Evolutionary conservation across 2,797 vertebrate genomes (phyloP).

Genomic region (Spinus olivaceus): DNA sequence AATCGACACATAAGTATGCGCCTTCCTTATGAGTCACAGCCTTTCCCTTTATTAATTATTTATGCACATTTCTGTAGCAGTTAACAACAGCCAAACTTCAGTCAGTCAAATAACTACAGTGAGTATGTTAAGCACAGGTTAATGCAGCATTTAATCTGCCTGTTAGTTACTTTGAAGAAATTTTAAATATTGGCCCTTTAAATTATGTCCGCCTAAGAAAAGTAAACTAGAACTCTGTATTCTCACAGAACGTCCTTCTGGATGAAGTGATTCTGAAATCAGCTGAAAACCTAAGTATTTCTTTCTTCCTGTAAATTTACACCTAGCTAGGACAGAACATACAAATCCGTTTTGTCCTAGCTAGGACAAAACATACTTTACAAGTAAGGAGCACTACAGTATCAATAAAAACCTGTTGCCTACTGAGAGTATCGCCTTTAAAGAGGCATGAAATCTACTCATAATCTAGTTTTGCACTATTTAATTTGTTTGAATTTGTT

Average conservation of each 20-base stretch:
- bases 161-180: neutral
- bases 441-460: neutral
- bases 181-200: neutral
- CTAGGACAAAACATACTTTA: neutral
- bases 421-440: neutral
- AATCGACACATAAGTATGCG: neutral
- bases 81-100: neutral
- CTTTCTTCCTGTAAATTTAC: neutral
- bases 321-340: neutral
- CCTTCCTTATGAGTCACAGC: neutral
- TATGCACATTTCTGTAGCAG: neutral
- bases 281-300: neutral
- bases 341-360: neutral
- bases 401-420: neutral
- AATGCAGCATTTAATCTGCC: neutral
- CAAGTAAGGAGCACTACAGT: neutral
- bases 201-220: neutral
- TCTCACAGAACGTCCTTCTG: neutral
- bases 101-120: neutral
- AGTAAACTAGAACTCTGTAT: neutral
- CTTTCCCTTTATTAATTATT: neutral
- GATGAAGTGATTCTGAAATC: neutral
- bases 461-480: neutral
- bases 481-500: neutral
- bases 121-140: neutral